Base-by-base conservation (phyloP, 2,797 vertebrate species). In the Merluccius polli region DNA sequence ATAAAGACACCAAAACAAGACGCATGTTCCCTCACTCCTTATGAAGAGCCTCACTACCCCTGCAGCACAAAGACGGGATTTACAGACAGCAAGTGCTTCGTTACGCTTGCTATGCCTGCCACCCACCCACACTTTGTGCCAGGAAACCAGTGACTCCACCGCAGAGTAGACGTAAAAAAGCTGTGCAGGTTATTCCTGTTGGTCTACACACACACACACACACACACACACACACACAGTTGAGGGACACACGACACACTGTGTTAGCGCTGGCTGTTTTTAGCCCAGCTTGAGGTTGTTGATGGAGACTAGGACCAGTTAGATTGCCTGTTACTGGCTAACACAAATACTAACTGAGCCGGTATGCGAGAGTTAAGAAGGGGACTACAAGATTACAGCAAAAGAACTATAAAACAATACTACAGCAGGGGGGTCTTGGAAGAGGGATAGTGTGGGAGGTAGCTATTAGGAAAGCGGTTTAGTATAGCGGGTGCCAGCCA, bases 261-360 rank as follows among this genome's bases (percentile, higher is more conserved):
- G 24, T 65, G 59, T 65, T 65, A 65, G 59, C 59, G 59, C 59
- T 13, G 59, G 59, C 59, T 65, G 13, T 65, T 11, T 27, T 27
- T 24, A 12, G 27, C 59, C 9, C 24, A 12, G 9, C 11, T 27
- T 5, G 27, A 16, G 59, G 59, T 27, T 18, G 59, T n/a, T 65
- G 1, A 65, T 24, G n/a, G 59, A 65, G 0, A 27, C n/a, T n/a
- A 11, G 71, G 73, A 44, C 21, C 33, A 72, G 78, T 80, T 80
- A 21, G 33, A 78, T 70, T 75, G 78, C 15, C 72, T 69, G 67
- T 82, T 78, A 85, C 74, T 12, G 77, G 59, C 73, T 48, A 52
- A 82, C 35, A 72, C 52, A 73, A 15, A 75, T 78, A 83, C 73
- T 90, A 92, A 92, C 88, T 91, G 93, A 93, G 92, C 91, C 78